Base-by-base conservation (phyloP, 2,888 invertebrate species). In the Lepidocyrtoides sp. region DNA sequence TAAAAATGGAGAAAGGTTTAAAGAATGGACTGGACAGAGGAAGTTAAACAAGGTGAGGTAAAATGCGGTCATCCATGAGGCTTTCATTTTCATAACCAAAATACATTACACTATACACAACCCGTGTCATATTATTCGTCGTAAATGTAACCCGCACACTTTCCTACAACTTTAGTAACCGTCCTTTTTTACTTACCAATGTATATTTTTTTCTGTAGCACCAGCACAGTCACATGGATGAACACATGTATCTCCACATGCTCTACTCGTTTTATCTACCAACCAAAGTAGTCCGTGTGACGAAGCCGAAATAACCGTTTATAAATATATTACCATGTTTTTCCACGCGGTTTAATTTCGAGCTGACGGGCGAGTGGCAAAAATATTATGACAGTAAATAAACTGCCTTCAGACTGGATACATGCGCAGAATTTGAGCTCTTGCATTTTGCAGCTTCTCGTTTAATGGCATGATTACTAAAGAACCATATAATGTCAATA, bases 31-130 rank as follows among this genome's bases (percentile, higher is more conserved):
- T 26, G 41, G 32, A 82, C 48, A 12, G 72, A 32, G 20, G 17
- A 81, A 57, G 32, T 57, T 81, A 44, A 57, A 75, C 89, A 89
- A 89, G 89, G 89, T 89, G 89, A 89, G 32, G 60, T 75, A 77
- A 81, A 90, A 85, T 77, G 90, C 90, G 90, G 90, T 89, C 77
- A 84, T 84, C 32, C 84, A 79, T 85, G 72, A 81, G 81, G 44
- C 48, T 91, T 23, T 36, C 79, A 36, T n/a, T 10, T 41, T 69
- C 69, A 54, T 23, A 57, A 81, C 79, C 7, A 81, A 81, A 10
- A 23, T 81, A 36, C 54, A 32, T 75, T 54, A 57, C 77, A n/a
- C 8, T 54, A 17, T 12, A 12, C n/a, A 32, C 20, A 32, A 12
- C 77, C 17, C 77, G 77, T 77, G 51, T 48, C 48, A 29, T n/a